These are phyloP conservation scores for Myoxocephalus aenaeus DNA, from an alignment of 2,797 vertebrate genomes.

Conservation along the genomic window DNA sequence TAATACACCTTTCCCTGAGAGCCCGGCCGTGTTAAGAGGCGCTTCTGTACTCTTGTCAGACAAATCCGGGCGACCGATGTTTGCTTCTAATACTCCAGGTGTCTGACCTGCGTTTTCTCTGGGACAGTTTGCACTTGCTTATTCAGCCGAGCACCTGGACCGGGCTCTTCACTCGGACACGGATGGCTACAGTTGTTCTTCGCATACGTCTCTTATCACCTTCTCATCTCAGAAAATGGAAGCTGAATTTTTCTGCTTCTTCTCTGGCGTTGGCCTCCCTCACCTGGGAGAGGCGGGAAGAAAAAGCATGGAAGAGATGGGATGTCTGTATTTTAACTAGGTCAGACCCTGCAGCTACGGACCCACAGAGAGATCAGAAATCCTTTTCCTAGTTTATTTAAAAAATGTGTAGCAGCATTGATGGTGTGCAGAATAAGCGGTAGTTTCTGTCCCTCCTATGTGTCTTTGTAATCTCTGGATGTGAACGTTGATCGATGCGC, in stretches of 20 bases:
- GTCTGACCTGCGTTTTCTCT: slow-evolving; percentile 9
- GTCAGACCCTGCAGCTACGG: slow-evolving; percentile 55
- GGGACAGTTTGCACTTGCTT: neutral
- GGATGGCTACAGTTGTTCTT: neutral
- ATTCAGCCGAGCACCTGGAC: neutral
- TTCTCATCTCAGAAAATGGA: slow-evolving; percentile 1
- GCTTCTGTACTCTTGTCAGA: slow-evolving; percentile 3
- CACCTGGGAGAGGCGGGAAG: slow-evolving; percentile 39
- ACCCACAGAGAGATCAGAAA: slow-evolving; percentile 22
- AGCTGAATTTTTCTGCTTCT: slow-evolving; percentile 25
- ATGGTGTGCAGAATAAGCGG: slow-evolving; percentile 5
- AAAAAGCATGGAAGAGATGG: slow-evolving; percentile 28
- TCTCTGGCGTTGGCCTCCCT: slow-evolving; percentile 37
- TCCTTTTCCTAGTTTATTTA: slow-evolving; percentile 16
- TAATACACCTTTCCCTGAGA: slow-evolving; percentile 37
- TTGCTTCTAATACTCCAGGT: neutral
- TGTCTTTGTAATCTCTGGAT: neutral
- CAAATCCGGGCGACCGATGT: neutral
- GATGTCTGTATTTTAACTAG: slow-evolving; percentile 58
- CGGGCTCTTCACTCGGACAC: neutral
- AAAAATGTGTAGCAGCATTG: neutral
- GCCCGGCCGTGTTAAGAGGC: slow-evolving; percentile 12
- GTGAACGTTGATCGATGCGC: neutral
- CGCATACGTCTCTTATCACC: neutral
- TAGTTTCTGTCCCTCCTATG: neutral